These are phyloP conservation scores for Neodiprion pinetum DNA, from an alignment of 1,140 invertebrate genomes.

Conservation along the genomic window DNA sequence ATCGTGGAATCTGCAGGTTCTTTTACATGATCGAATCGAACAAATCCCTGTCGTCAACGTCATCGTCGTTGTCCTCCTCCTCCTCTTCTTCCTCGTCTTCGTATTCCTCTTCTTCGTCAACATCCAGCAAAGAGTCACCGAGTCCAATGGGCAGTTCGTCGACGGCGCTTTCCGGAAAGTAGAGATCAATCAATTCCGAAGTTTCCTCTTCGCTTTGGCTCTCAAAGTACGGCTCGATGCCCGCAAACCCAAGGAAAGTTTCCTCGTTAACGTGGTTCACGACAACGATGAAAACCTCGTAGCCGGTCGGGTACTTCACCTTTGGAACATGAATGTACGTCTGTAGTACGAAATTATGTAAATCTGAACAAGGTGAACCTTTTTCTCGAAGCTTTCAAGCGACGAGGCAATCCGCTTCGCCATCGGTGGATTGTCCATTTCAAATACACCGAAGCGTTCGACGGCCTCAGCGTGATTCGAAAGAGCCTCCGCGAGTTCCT, in stretches of 20 bases:
- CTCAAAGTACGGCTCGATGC: slow-evolving; percentile 44
- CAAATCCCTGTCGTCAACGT: slow-evolving; percentile 13
- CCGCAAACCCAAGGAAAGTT: slow-evolving; percentile 47
- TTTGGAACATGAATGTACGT: slow-evolving; percentile 17
- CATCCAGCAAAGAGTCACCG: background rate
- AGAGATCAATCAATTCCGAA: slow-evolving; percentile 36
- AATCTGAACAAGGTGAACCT: slow-evolving; percentile 34
- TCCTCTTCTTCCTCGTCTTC: slow-evolving; percentile 22
- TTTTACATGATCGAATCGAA: background rate
- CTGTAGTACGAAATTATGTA: background rate
- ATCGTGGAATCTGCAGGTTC: too few relatives aligned
- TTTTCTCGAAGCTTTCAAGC: slow-evolving; percentile 42
- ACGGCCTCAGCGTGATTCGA: slow-evolving; percentile 27
- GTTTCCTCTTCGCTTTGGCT: slow-evolving; percentile 41
- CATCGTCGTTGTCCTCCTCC: slow-evolving; percentile 28
- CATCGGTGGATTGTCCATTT: slow-evolving; percentile 38
- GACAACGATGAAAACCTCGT: slow-evolving; percentile 47
- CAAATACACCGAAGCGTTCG: slow-evolving; percentile 45
- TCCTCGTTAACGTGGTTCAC: slow-evolving; percentile 42
- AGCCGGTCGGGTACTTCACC: slow-evolving; percentile 43
- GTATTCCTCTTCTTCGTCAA: slow-evolving; percentile 18
- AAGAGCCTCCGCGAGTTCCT: slow-evolving; percentile 34
- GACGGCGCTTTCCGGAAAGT: slow-evolving; percentile 39
- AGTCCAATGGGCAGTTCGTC: slow-evolving; percentile 28
- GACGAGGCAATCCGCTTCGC: slow-evolving; percentile 42